Conservation (phyloP, 2,113 vertebrate genomes). For the Guaruba guarouba region DNA sequence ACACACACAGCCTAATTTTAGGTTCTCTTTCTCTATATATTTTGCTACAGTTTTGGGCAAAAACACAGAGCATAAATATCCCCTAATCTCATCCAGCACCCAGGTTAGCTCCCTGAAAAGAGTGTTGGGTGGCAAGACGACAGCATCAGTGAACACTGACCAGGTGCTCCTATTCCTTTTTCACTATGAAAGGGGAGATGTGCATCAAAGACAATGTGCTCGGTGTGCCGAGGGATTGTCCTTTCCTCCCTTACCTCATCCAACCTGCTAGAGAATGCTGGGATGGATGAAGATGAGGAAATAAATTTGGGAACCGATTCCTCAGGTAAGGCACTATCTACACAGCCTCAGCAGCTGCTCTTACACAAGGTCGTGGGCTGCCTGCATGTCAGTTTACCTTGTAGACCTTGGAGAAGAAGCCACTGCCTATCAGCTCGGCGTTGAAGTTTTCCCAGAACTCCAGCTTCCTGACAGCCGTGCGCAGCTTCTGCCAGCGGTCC, state of each 20-base stretch:
- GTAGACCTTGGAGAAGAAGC: slow-evolving; percentile 89
- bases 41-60: not conserved
- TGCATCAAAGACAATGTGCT: not conserved
- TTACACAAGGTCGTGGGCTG: not conserved
- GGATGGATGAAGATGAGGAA: not conserved
- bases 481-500: slow-evolving; percentile 86
- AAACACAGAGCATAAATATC: not conserved
- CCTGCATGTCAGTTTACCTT: slow-evolving; percentile 71
- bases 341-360: not conserved
- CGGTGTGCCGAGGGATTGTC: not conserved
- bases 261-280: not conserved
- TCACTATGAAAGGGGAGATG: not conserved
- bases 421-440: slow-evolving; percentile 81
- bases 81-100: not conserved
- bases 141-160: not conserved
- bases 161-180: not conserved
- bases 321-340: not conserved
- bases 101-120: not conserved
- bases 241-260: not conserved
- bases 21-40: not conserved
- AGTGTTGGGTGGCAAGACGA: not conserved
- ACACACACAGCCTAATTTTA: not conserved
- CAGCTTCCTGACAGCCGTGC: slow-evolving; percentile 83
- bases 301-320: not conserved
- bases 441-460: slow-evolving; percentile 90